phyloP scores from a whole-genome alignment of 2,888 invertebrate species.

The Synanthedon formicaeformis region DNA sequence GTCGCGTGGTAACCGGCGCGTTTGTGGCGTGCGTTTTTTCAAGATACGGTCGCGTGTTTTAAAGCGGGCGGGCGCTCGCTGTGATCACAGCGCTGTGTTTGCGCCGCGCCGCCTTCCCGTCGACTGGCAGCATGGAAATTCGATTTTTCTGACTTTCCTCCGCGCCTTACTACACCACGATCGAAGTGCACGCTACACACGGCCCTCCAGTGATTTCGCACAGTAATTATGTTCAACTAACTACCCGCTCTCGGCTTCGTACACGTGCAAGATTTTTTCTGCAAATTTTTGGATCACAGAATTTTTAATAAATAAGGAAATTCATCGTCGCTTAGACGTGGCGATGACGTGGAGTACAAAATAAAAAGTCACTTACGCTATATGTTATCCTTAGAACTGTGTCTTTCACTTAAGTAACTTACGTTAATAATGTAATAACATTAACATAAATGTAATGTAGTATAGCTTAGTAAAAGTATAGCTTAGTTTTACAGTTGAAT shows the following conservation, averaged over 20 bases:
- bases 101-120: slow-evolving; percentile 64
- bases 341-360: not conserved
- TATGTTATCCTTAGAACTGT: no score
- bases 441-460: no score
- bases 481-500: no score
- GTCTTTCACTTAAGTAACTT: no score
- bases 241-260: no score
- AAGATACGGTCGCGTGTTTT: slow-evolving; percentile 10
- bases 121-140: slow-evolving; percentile 69
- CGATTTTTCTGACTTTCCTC: slow-evolving; percentile 71
- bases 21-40: slow-evolving; percentile 11
- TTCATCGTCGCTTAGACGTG: not conserved
- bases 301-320: not conserved
- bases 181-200: slow-evolving; percentile 60
- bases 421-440: no score
- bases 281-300: no score
- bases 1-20: slow-evolving; percentile 9
- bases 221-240: slow-evolving; percentile 10
- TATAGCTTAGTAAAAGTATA: no score
- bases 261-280: no score
- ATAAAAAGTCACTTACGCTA: not conserved
- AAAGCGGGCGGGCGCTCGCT: slow-evolving; percentile 61
- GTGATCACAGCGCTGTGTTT: slow-evolving; percentile 23
- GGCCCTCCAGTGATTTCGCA: slow-evolving; percentile 59
- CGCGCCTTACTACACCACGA: slow-evolving; percentile 62